Base-by-base conservation (phyloP, 2,797 vertebrate genomes). In the Bovichtus variegatus region DNA sequence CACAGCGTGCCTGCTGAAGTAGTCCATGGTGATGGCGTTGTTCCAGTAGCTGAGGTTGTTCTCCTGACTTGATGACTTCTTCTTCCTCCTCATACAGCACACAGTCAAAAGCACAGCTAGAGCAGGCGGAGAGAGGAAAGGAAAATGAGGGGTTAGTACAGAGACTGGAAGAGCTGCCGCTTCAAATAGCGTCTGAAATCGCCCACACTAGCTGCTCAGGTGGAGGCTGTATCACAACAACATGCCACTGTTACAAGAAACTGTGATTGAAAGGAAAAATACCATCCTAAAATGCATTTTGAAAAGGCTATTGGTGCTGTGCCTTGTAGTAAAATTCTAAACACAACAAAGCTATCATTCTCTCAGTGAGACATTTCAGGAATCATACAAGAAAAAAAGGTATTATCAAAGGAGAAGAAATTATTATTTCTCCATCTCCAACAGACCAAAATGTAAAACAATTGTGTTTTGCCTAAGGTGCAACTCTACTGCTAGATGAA, bases 21-120 rank as follows among this genome's bases (percentile, higher is more conserved):
- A 99, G 94, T 99, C 98, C 98, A 99, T 99, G 84, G 98, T 99
- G 94, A 99, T 99, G 89, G 98, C 96, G 3, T 99, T 98, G 94
- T 99, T 99, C 98, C 98, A 99, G 87, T 99, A 99, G 95, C 98
- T 99, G 94, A 99, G 94, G 90, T 98, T 99, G 93, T 97, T 99
- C 95, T 99, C 98, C 10, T 98, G 98, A 92, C 96, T 97, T 54
- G 97, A 95, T 0, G 97, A 95, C 94, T 99, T 99, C 93, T 97
- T 99, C 96, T 96, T 98, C 92, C 96, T 97, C 88, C 93, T 95
- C 97, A 99, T 97, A 90, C 98, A 99, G 94, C 97, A 98, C 83
- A 99, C 96, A 0, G 98, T 99, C 94, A 99, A 89, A 83, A 99
- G 88, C 86, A 99, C 97, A 25, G 98, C 98, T 99, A 63, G 27